Conservation (phyloP, 2,888 invertebrate genomes). For the Volucella inanis region DNA sequence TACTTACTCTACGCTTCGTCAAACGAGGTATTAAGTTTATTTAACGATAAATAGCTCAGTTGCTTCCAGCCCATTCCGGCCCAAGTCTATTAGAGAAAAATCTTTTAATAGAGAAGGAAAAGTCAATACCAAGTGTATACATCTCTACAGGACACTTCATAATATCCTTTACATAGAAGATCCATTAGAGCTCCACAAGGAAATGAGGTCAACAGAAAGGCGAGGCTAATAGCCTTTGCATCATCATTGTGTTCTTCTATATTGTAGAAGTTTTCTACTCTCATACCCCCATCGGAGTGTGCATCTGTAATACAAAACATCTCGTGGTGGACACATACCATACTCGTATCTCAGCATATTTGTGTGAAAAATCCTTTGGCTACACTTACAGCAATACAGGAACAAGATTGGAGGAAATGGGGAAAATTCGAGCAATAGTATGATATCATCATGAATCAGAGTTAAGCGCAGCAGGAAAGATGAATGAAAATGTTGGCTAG, state of each 20-base stretch:
- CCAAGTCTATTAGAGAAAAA: conserved; percentile 1
- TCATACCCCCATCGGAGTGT: background rate
- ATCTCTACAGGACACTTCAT: conserved; percentile 46
- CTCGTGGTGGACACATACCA: conserved; percentile 41
- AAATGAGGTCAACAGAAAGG: conserved; percentile 68
- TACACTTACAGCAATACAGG: conserved; percentile 10
- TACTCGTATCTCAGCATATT: conserved; percentile 26
- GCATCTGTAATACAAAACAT: conserved; percentile 47
- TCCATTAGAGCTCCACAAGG: conserved; percentile 64
- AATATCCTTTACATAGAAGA: conserved; percentile 55
- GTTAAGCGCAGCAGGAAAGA: conserved; percentile 61
- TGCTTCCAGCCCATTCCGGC: background rate
- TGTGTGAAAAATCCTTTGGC: conserved; percentile 57
- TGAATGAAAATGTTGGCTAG: conserved; percentile 71
- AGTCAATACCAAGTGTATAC: conserved; percentile 16
- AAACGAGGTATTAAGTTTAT: conserved; percentile 19
- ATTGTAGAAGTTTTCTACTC: conserved; percentile 10
- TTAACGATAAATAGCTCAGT: conserved; percentile 19
- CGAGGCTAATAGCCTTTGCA: conserved; percentile 72
- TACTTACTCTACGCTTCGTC: background rate
- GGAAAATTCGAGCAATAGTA: conserved; percentile 11
- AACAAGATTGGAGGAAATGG: background rate
- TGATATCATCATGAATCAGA: conserved; percentile 65
- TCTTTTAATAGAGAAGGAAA: background rate
- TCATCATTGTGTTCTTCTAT: conserved; percentile 59